These are phyloP conservation scores for Blera fallax DNA, from an alignment of 2,888 invertebrate genomes.

Conservation along the genomic window DNA sequence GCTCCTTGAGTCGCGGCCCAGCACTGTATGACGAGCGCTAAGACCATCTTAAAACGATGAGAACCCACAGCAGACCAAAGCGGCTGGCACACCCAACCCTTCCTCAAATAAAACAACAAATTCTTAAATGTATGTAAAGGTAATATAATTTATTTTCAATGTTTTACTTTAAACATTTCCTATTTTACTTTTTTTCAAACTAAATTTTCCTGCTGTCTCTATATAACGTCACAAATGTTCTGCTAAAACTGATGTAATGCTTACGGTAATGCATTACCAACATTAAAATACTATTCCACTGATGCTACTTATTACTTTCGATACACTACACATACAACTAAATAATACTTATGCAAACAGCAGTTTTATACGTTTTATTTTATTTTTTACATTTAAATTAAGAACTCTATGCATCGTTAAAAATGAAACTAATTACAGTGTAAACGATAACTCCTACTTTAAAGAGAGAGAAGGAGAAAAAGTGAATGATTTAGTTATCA, in stretches of 20 bases:
- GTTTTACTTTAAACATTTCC: constrained; percentile 16
- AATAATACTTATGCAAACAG: constrained; percentile 49
- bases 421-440: not conserved
- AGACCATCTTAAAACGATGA: too few relatives aligned
- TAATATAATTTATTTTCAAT: constrained; percentile 65
- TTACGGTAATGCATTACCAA: not conserved
- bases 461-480: not conserved
- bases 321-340: constrained; percentile 55
- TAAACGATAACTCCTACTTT: not conserved
- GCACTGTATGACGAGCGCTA: too few relatives aligned
- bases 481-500: constrained; percentile 34
- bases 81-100: too few relatives aligned
- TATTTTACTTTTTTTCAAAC: not conserved
- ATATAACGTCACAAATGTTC: constrained; percentile 18
- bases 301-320: not conserved
- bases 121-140: constrained; percentile 33
- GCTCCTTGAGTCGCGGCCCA: too few relatives aligned
- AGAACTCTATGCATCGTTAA: not conserved
- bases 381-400: not conserved
- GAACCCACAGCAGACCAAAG: too few relatives aligned
- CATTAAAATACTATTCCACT: not conserved
- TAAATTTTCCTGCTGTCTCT: constrained; percentile 7
- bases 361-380: not conserved
- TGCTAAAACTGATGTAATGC: constrained; percentile 5
- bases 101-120: not conserved